A percentile compares a stretch with the other conserved stretches of the same genome.
Evolutionary conservation across 2,888 invertebrate genomes (phyloP).

Genomic region (Ormyrus rosae): DNA sequence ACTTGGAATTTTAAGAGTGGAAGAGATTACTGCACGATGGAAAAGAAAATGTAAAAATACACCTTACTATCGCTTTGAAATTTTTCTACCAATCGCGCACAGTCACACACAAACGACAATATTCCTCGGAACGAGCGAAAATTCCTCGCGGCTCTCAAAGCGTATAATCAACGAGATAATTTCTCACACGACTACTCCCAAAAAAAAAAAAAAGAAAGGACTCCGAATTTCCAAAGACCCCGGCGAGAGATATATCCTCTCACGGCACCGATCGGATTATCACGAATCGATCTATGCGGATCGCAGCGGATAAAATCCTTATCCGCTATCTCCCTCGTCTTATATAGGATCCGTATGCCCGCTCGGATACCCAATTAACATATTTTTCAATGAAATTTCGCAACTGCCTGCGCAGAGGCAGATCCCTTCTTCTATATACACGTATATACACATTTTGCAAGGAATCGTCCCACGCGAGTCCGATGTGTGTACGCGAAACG

Average conservation of each 20-base stretch:
- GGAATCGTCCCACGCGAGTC: slow-evolving; percentile 36
- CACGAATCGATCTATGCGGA: slow-evolving; percentile 10
- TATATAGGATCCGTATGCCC: not conserved
- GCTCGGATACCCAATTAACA: slow-evolving; percentile 46
- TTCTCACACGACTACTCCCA: not conserved
- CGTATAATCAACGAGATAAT: too few relatives aligned
- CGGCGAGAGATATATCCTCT: not conserved
- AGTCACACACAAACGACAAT: too few relatives aligned
- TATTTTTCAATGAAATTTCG: slow-evolving; percentile 51
- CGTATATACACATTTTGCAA: slow-evolving; percentile 18
- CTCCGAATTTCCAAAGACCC: too few relatives aligned
- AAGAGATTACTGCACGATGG: too few relatives aligned
- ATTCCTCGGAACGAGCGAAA: too few relatives aligned
- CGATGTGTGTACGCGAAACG: not conserved
- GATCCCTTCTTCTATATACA: not conserved
- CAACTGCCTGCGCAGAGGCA: slow-evolving; percentile 14
- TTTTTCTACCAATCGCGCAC: too few relatives aligned
- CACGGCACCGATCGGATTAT: slow-evolving; percentile 6
- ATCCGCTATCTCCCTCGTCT: not conserved
- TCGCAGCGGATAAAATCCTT: slow-evolving; percentile 41
- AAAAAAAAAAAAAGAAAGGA: too few relatives aligned
- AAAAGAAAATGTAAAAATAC: too few relatives aligned
- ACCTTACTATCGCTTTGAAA: too few relatives aligned
- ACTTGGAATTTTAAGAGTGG: too few relatives aligned
- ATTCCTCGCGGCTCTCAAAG: too few relatives aligned